Evolutionary conservation across 2,113 vertebrate species (phyloP), one percentile per base, ranked within the genome.

Genomic region (Nannobrachium achirus): DNA sequence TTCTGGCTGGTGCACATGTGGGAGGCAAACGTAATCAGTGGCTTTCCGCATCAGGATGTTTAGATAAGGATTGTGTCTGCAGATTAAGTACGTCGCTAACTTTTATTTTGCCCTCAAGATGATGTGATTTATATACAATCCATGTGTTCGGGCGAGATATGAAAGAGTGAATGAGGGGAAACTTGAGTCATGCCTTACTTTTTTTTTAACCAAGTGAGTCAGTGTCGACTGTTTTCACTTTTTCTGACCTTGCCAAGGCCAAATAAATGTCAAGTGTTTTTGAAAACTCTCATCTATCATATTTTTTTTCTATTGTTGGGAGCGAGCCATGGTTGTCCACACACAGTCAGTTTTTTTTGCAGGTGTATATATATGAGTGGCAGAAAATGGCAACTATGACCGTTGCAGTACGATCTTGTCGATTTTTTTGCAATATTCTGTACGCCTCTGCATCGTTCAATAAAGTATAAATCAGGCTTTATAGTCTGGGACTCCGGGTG

Each of bases 11-110:
- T 60, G 33, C 57, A 49, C 74, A 61, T 81, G 70, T 82, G 84
- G 72, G 74, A 70, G 79, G 81, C 76, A 73, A 72, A 49, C 73
- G 69, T 75, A 71, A 86, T 73, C 78, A 71, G 69, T 60, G 78
- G 78, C 63, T 80, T 80, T 85, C 78, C 72, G 46, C 82, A 80
- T 85, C 73, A 82, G 78, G 74, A 84, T 87, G 79, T 88, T 84
- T 83, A 76, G 79, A 84, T 79, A 86, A 83, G 69, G 80, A 70
- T 66, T 68, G 76, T 1, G 71, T 66, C 63, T 53, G 56, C 77
- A 81, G 85, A 88, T 73, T 75, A 66, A 67, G 45, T 62, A 46
- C 57, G 63, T 58, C 33, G 41, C 66, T 66, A 57, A 81, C 63
- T 79, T 78, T 59, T 55, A 82, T 72, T 75, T 81, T 0, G 7